Percentiles rank a stretch among this genome's conserved stretches.
phyloP scores from a whole-genome alignment of 2,797 vertebrate genomes.

The Falco columbarius region DNA sequence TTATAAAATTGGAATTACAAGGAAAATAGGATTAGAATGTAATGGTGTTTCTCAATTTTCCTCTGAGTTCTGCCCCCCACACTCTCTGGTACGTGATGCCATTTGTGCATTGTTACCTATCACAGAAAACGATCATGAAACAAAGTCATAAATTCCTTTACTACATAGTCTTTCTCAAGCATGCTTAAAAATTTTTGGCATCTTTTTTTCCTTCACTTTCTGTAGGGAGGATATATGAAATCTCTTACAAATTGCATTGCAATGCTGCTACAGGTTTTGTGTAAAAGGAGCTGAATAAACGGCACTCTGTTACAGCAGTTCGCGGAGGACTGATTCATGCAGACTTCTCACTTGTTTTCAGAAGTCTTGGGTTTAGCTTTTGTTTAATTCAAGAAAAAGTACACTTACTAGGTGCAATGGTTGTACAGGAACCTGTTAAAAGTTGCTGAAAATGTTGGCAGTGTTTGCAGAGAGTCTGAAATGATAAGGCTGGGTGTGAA shows the following conservation, averaged over 20 bases:
- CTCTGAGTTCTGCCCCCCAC: neutral
- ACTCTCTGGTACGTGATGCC: fast-evolving
- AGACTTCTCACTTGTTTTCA: neutral
- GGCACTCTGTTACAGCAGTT: neutral
- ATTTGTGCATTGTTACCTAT: neutral
- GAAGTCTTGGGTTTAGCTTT: neutral
- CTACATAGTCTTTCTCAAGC: neutral
- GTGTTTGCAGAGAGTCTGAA: neutral
- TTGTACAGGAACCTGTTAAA: neutral
- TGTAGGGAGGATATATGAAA: neutral
- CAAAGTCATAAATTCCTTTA: neutral
- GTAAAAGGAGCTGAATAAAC: neutral
- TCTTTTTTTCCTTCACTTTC: neutral
- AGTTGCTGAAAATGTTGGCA: constrained; percentile 2
- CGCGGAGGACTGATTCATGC: neutral
- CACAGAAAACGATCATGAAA: neutral
- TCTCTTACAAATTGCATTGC: neutral
- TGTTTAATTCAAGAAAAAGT: neutral
- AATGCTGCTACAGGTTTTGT: neutral
- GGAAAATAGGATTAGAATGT: neutral
- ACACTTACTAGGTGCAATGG: neutral
- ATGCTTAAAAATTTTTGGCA: neutral
- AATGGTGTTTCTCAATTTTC: fast-evolving
- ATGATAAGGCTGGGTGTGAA: neutral
- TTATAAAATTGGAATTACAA: neutral